phyloP scores from a whole-genome alignment of 2,797 vertebrate species.

The Gila robusta region DNA sequence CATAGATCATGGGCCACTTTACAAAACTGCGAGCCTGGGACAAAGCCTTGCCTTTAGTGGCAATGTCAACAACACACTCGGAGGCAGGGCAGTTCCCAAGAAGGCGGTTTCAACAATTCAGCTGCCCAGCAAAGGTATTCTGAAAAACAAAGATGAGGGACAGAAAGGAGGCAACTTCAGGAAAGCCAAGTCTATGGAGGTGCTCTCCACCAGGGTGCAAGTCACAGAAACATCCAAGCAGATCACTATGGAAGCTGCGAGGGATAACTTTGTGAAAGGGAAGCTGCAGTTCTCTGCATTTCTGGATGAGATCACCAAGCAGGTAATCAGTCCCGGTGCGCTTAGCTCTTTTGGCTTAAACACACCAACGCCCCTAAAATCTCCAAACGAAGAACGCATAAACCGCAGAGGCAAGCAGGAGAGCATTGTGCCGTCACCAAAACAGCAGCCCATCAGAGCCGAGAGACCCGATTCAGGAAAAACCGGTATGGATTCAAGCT shows the following conservation, averaged over 20 bases:
- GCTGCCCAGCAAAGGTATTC: slow-evolving; percentile 80
- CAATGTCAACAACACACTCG: slow-evolving; percentile 67
- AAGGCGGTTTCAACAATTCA: slow-evolving; percentile 74
- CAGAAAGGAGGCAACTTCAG: slow-evolving; percentile 68
- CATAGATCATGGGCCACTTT: slow-evolving; percentile 65
- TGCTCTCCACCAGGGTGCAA: slow-evolving; percentile 74
- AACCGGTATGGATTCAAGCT: slow-evolving; percentile 41
- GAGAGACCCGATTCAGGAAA: slow-evolving; percentile 54
- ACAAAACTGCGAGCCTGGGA: slow-evolving; percentile 77
- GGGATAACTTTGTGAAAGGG: slow-evolving; percentile 72
- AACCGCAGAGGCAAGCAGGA: slow-evolving; percentile 50
- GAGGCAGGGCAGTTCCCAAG: slow-evolving; percentile 68
- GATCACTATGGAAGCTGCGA: slow-evolving; percentile 60
- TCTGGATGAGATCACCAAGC: slow-evolving; percentile 85
- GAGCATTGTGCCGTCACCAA: slow-evolving; percentile 44
- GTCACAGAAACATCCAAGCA: slow-evolving; percentile 53
- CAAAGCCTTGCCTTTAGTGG: slow-evolving; percentile 74
- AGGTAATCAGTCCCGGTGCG: slow-evolving; percentile 82
- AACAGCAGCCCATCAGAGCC: slow-evolving; percentile 53
- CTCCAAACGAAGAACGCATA: slow-evolving; percentile 17
- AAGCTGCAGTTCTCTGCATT: slow-evolving; percentile 86
- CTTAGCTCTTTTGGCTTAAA: slow-evolving; percentile 78
- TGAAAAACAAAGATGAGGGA: slow-evolving; percentile 77
- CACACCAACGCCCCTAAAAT: slow-evolving; percentile 34
- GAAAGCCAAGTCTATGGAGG: slow-evolving; percentile 85